A percentile compares a stretch with the other conserved stretches of the same genome.
These are phyloP conservation scores for Leptestheria dahalacensis DNA, from an alignment of 1,140 invertebrate genomes.

Conservation along the genomic window DNA sequence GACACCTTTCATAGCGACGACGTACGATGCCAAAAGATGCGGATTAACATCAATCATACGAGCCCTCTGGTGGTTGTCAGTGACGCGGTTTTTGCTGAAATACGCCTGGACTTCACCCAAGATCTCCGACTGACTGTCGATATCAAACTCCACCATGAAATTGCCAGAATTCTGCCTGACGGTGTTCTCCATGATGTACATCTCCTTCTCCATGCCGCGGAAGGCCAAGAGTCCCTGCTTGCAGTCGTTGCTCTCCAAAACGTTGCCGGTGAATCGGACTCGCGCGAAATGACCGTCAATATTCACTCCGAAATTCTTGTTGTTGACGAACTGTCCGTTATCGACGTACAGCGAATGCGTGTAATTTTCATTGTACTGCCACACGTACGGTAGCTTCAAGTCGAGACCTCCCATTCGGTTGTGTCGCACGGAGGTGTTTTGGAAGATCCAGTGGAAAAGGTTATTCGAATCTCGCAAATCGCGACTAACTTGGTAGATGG, in stretches of 20 bases:
- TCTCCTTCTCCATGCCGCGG: constrained; percentile 91
- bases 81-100: constrained; percentile 65
- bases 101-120: constrained; percentile 61
- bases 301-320: constrained; percentile 65
- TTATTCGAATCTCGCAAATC: constrained; percentile 85
- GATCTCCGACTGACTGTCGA: constrained; percentile 86
- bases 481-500: constrained; percentile 70
- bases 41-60: constrained; percentile 15
- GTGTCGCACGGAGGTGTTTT: constrained; percentile 71
- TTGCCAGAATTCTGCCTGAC: constrained; percentile 66
- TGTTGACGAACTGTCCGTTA: constrained; percentile 72
- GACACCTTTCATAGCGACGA: constrained; percentile 81
- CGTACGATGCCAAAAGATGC: constrained; percentile 41
- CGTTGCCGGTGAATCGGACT: constrained; percentile 58
- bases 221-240: constrained; percentile 65
- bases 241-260: constrained; percentile 73
- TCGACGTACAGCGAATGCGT: constrained; percentile 73
- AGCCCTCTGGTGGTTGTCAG: constrained; percentile 43
- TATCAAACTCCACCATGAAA: constrained; percentile 76
- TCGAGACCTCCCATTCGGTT: constrained; percentile 71
- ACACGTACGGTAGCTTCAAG: constrained; percentile 75
- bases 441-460: constrained; percentile 80
- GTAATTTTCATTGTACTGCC: constrained; percentile 88
- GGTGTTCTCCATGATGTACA: constrained; percentile 52
- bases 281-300: constrained; percentile 82